Conservation (phyloP, 2,113 vertebrate genomes). For the Pica pica region DNA sequence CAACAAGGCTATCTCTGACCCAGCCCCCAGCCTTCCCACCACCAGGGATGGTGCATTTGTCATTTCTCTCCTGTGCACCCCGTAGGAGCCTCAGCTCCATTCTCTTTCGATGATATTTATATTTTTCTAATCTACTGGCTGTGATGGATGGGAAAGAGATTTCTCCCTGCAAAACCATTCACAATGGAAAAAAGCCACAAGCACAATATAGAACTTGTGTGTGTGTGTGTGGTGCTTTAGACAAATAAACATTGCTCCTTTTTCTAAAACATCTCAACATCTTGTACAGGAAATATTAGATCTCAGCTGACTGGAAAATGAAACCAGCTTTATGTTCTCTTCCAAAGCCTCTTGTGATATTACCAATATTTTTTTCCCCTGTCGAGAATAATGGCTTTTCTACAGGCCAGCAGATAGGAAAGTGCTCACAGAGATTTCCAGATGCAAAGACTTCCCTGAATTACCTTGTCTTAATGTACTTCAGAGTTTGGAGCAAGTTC, state of each 20-base stretch:
- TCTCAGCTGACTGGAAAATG: constrained; percentile 20
- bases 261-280: constrained; percentile 10
- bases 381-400: constrained; percentile 62
- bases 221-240: neutral
- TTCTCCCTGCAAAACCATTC: constrained; percentile 44
- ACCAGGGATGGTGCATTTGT: neutral
- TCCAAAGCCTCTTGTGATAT: constrained; percentile 40
- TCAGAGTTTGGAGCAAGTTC: constrained; percentile 30
- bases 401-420: constrained; percentile 56
- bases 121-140: constrained; percentile 29
- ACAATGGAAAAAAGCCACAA: constrained; percentile 35
- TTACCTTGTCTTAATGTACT: constrained; percentile 56
- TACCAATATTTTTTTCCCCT: constrained; percentile 16
- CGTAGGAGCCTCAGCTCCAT: neutral
- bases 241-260: constrained; percentile 23
- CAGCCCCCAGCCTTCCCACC: neutral
- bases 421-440: constrained; percentile 47
- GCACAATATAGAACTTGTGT: neutral
- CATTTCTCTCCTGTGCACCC: neutral
- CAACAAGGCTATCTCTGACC: neutral
- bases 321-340: constrained; percentile 48
- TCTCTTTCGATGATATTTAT: constrained; percentile 32
- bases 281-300: constrained; percentile 46
- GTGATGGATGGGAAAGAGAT: constrained; percentile 10
- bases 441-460: constrained; percentile 47